A percentile compares a stretch with the other conserved stretches of the same genome.
phyloP scores from a whole-genome alignment of 2,113 vertebrate species.

The Anguilla rostrata region DNA sequence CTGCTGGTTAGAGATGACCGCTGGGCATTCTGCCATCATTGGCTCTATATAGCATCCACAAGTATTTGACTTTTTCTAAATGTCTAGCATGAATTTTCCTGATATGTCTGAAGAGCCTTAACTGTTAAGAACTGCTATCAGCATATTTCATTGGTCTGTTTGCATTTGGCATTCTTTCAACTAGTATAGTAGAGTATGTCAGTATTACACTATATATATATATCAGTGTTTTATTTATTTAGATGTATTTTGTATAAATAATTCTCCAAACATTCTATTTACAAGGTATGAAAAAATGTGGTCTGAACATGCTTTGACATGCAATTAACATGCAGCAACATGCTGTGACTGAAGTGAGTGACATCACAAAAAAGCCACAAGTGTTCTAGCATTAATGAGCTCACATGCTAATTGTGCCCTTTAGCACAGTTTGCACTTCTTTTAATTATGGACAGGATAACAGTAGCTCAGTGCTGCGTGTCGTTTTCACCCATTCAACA shows the following conservation, averaged over 20 bases:
- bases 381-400: slow-evolving; percentile 14
- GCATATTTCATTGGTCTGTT: background rate
- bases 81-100: background rate
- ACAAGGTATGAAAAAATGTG: background rate
- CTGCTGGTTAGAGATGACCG: background rate
- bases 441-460: slow-evolving; percentile 23
- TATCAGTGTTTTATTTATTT: no score
- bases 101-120: background rate
- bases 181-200: background rate
- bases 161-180: background rate
- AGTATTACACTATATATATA: background rate
- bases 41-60: background rate
- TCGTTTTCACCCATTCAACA: slow-evolving; percentile 17
- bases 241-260: background rate
- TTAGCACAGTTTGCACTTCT: slow-evolving; percentile 18
- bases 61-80: background rate
- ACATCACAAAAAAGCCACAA: slow-evolving; percentile 20
- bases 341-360: background rate
- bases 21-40: background rate
- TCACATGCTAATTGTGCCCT: slow-evolving; percentile 19
- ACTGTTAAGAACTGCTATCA: background rate
- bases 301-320: background rate
- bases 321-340: background rate
- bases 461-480: background rate
- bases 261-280: background rate